phyloP scores from a whole-genome alignment of 2,797 vertebrate species.

The Phylloscopus collybita region DNA sequence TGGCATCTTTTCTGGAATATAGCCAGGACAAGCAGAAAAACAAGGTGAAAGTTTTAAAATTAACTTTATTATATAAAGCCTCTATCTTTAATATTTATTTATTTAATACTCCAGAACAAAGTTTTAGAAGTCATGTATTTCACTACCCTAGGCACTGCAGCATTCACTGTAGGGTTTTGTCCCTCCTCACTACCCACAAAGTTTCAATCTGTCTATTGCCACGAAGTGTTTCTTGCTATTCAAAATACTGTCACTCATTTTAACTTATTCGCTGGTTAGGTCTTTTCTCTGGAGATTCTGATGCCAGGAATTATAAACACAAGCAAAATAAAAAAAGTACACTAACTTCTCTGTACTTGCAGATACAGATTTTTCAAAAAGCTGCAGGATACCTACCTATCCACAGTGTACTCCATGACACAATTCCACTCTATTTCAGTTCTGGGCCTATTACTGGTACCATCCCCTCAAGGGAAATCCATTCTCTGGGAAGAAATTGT shows the following conservation, averaged over 20 bases:
- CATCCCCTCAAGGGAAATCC: neutral
- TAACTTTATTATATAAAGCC: neutral
- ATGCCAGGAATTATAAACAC: neutral
- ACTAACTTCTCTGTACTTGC: neutral
- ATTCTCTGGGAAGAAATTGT: neutral
- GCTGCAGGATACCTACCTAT: neutral
- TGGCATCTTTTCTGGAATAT: neutral
- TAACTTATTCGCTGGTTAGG: neutral
- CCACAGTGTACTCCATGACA: fast-evolving
- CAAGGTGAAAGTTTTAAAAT: neutral
- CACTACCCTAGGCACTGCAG: neutral
- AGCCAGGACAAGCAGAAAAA: neutral
- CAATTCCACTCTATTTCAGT: neutral
- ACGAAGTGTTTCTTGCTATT: neutral
- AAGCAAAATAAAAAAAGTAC: neutral
- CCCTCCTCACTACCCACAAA: neutral
- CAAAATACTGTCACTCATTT: neutral
- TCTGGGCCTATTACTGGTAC: neutral
- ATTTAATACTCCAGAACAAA: neutral
- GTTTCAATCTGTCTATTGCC: neutral
- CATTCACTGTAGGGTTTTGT: neutral
- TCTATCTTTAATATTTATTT: neutral
- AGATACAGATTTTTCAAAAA: neutral
- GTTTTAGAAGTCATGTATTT: neutral
- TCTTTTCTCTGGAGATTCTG: neutral